Base-by-base conservation (phyloP, 2,888 invertebrate species). In the Rhingia rostrata region DNA sequence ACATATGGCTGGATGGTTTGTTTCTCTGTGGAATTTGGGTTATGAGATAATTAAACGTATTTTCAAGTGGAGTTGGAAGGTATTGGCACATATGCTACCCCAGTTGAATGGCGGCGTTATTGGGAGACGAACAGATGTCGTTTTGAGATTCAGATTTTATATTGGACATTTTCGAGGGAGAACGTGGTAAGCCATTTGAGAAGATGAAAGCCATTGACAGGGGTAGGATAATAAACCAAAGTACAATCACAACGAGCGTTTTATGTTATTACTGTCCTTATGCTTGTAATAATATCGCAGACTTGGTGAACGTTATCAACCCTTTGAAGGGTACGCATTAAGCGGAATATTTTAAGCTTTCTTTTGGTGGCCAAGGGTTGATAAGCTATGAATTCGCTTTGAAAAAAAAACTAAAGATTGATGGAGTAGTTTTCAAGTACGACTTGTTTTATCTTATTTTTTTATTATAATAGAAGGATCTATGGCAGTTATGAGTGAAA, bases 1-100 rank as follows among this genome's bases (percentile, higher is more conserved):
- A 58, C 58, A 63, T 35, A 67, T 45, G 53, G 32, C 43, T 51
- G 14, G 56, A 10, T 2, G 58, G 41, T 45, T 63, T 54, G 35
- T 35, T 49, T 53, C 43, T 54, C 14, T 56, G 56, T 14, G 63
- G 69, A 64, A 74, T 83, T 78, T 64, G 39, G 83, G 78, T 78
- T 83, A 83, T 69, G 83, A 78, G 69, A 83, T 83, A 83, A 78
- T 83, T 83, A 83, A 83, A 83, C 83, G 69, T 83, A 39, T 64
- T 78, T 69, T 69, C 63, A 60, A 69, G 78, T 58, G 73, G 45
- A 67, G 64, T 47, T 73, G 43, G 30, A 47, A 63, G 56, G 47
- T 7, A 58, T 41, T 67, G 78, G 70, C 83, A 83, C 73, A 83
- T 73, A 70, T 83, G 78, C 43, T 56, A 47, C 30, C 67, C 51